These are phyloP conservation scores for Hippopotamyrus pictus DNA, from an alignment of 2,797 vertebrate genomes.

Conservation along the genomic window DNA sequence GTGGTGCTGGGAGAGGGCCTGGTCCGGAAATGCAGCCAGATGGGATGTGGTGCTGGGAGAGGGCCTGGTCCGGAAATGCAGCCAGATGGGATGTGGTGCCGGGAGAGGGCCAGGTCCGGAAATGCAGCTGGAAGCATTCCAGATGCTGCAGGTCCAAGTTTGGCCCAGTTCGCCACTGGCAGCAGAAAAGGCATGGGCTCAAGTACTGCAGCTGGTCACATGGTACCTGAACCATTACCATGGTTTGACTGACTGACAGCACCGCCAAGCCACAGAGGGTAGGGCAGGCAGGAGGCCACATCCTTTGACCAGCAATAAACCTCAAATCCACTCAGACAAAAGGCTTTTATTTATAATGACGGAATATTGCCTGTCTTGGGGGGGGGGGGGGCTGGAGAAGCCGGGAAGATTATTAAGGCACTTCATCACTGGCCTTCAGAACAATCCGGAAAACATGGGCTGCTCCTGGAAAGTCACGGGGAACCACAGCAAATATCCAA, in stretches of 20 bases:
- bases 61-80: not conserved
- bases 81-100: not conserved
- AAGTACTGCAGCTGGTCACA: not conserved
- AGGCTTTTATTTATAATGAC: not conserved
- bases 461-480: not conserved
- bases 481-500: not conserved
- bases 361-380: not conserved
- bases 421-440: not conserved
- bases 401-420: not conserved
- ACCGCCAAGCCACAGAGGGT: not conserved
- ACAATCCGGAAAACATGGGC: not conserved
- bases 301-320: not conserved
- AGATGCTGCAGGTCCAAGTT: not conserved
- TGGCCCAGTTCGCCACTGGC: not conserved
- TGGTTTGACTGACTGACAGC: not conserved
- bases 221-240: not conserved
- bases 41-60: not conserved
- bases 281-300: not conserved
- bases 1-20: too few species aligned
- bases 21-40: not conserved
- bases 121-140: not conserved
- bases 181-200: not conserved
- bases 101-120: not conserved
- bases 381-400: not conserved
- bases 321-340: not conserved